phyloP scores from a whole-genome alignment of 2,888 invertebrate species.

The Nesidiocoris tenuis region DNA sequence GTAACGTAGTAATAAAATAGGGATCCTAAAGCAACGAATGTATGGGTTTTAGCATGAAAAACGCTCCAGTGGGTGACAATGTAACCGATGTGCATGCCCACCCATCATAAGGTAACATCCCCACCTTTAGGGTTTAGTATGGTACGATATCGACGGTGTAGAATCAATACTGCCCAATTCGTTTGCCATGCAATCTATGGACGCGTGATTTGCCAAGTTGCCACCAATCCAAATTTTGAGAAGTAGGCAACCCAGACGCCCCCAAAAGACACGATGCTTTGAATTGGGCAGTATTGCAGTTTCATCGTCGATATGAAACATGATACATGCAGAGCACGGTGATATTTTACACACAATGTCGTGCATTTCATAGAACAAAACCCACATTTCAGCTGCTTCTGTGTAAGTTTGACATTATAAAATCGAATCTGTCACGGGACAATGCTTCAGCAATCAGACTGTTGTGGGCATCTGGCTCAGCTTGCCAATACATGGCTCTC shows the following conservation, averaged over 20 bases:
- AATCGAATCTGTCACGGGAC: conserved; percentile 14
- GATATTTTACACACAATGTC: not conserved
- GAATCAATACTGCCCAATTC: no score
- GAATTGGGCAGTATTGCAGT: no score
- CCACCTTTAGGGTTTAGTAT: not conserved
- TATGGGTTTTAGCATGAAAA: no score
- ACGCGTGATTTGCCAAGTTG: no score
- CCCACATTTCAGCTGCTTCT: conserved; percentile 1
- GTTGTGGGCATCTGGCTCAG: conserved; percentile 19
- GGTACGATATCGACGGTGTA: no score
- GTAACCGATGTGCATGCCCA: not conserved
- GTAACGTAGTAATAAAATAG: no score
- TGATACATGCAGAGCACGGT: not conserved
- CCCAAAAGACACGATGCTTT: no score
- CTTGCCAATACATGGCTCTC: conserved; percentile 31
- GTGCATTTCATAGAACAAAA: conserved; percentile 5
- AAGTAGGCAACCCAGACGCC: no score
- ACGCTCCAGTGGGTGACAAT: not conserved
- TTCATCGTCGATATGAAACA: not conserved
- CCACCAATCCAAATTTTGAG: no score
- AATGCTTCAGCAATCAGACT: conserved; percentile 16
- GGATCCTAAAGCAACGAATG: no score
- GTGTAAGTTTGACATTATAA: conserved; percentile 17
- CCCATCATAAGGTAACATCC: not conserved
- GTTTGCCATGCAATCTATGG: no score